Conservation (phyloP, 2,797 vertebrate species). For the Liasis olivaceus region DNA sequence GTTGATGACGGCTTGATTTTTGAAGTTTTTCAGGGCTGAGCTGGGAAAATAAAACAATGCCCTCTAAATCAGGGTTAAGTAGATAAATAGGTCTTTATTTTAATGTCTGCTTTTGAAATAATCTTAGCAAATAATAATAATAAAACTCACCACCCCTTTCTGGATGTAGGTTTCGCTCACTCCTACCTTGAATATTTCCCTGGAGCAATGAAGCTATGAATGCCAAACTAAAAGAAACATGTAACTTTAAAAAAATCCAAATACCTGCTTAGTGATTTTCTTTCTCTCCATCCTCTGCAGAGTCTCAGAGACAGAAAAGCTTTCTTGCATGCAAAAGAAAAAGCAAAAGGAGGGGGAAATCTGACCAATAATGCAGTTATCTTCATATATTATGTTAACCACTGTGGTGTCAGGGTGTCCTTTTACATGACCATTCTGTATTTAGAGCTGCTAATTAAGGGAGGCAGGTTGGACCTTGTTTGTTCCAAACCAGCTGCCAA, state of each 20-base stretch:
- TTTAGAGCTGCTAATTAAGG: slow-evolving; percentile 64
- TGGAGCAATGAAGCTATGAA: background rate
- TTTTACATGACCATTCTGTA: slow-evolving; percentile 49
- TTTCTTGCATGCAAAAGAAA: background rate
- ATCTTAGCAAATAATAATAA: background rate
- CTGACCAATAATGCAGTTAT: background rate
- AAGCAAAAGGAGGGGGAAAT: background rate
- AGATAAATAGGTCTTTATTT: no score
- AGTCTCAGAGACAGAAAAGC: background rate
- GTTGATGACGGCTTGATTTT: no score
- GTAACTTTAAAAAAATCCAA: background rate
- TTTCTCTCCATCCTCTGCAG: background rate
- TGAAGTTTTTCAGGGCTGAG: background rate
- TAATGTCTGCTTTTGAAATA: background rate
- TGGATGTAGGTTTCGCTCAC: background rate
- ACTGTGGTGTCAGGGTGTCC: slow-evolving; percentile 25
- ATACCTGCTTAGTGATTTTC: no score
- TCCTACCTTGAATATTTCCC: background rate
- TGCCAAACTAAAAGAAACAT: background rate
- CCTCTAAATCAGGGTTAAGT: no score
- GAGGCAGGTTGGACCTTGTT: slow-evolving; percentile 42
- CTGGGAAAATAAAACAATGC: no score
- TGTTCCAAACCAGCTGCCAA: slow-evolving; percentile 57
- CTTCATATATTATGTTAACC: background rate
- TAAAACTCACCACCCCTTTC: background rate